These are phyloP conservation scores for Anagyrus pseudococci DNA, from an alignment of 2,888 invertebrate genomes.

Conservation along the genomic window DNA sequence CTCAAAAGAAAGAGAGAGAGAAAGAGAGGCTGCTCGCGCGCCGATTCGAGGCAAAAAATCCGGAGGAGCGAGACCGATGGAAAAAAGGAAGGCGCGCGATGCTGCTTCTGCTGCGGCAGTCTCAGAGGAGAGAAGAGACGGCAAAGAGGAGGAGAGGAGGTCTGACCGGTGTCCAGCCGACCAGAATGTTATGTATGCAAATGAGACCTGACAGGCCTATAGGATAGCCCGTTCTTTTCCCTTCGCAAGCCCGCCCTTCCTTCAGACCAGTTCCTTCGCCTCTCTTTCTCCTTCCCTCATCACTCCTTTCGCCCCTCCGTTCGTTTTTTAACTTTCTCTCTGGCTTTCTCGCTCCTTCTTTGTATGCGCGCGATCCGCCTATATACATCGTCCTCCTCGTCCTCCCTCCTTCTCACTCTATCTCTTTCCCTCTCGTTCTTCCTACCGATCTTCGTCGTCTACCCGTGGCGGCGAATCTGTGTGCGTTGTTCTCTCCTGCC, in stretches of 20 bases:
- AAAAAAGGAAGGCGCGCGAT: constrained; percentile 7
- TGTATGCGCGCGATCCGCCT: constrained; percentile 9
- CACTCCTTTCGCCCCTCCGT: constrained; percentile 22
- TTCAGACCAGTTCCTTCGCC: constrained; percentile 41
- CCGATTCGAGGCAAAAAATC: constrained; percentile 34
- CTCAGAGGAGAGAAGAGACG: constrained; percentile 12
- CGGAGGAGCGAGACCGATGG: constrained; percentile 20
- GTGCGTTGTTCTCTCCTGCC: no score
- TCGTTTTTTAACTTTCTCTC: constrained; percentile 33
- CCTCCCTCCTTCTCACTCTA: not conserved
- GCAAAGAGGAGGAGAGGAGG: constrained; percentile 47
- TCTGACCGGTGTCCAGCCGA: constrained; percentile 60
- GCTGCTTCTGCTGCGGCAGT: constrained; percentile 20
- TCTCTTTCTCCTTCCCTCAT: constrained; percentile 40
- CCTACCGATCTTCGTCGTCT: no score
- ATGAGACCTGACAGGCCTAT: constrained; percentile 59
- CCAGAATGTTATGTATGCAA: constrained; percentile 63
- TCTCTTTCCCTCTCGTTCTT: not conserved
- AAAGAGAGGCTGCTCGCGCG: constrained; percentile 20
- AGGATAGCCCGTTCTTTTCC: constrained; percentile 45
- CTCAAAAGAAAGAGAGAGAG: no score
- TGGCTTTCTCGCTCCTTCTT: constrained; percentile 30
- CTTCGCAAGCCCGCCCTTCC: constrained; percentile 41
- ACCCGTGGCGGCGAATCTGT: constrained; percentile 11
- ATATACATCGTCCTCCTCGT: constrained; percentile 7